These are phyloP conservation scores for Brachionus paranguensis DNA, from an alignment of 1,140 invertebrate genomes.

Conservation along the genomic window DNA sequence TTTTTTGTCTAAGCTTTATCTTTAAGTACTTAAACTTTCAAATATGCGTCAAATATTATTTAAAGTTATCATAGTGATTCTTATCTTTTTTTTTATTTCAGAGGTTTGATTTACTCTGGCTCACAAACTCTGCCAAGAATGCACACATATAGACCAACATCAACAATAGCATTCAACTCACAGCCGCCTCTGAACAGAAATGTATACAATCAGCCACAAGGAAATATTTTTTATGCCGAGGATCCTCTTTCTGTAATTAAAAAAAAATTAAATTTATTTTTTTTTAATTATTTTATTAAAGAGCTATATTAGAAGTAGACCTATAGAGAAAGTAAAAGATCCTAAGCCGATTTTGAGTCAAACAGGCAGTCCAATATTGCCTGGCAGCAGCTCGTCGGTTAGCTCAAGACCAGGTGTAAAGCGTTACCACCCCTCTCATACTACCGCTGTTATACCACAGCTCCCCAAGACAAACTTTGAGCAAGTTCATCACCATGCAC, in stretches of 20 bases:
- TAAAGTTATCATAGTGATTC: background rate
- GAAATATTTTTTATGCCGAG: background rate
- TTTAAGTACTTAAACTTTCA: background rate
- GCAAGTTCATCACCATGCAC: background rate
- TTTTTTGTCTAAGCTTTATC: background rate
- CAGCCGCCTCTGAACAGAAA: conserved; percentile 8
- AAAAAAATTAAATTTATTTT: too few species aligned
- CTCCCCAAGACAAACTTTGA: background rate
- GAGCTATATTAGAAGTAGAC: conserved; percentile 19
- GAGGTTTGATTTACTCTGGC: background rate
- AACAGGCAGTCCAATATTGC: conserved; percentile 36
- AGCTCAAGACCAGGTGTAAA: conserved; percentile 1
- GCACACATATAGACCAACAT: background rate
- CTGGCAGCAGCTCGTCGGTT: background rate
- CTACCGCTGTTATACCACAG: background rate
- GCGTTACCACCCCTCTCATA: conserved; percentile 9
- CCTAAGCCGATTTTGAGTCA: conserved; percentile 38
- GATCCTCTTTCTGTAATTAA: conserved; percentile 31
- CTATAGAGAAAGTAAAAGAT: conserved; percentile 35
- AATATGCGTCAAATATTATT: background rate
- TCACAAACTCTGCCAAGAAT: conserved; percentile 24
- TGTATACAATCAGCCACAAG: background rate
- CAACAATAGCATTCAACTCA: background rate
- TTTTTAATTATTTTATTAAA: background rate
- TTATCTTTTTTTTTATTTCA: background rate